Percentiles rank a stretch among this genome's conserved stretches.
Evolutionary conservation across 2,888 invertebrate genomes (phyloP).

Genomic region (Cerceris ruficornis): DNA sequence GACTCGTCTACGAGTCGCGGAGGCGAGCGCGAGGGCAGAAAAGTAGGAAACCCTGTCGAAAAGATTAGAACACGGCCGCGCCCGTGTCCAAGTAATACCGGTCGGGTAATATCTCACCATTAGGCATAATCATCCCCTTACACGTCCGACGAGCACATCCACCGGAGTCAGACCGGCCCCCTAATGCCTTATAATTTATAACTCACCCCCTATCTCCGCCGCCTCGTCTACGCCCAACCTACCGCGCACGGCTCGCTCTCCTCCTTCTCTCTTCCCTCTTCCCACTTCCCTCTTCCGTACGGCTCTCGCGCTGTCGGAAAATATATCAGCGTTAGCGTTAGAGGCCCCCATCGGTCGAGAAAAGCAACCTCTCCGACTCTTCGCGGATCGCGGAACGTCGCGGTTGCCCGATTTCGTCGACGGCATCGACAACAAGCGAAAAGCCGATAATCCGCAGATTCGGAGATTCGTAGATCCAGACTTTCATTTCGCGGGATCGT

Average conservation of each 20-base stretch:
- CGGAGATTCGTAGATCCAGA: neutral
- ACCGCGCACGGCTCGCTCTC: conserved; percentile 55
- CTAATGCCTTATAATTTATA: conserved; percentile 82
- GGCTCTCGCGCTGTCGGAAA: conserved; percentile 58
- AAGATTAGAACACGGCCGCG: conserved; percentile 80
- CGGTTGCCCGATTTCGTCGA: no score
- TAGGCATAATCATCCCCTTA: conserved; percentile 82
- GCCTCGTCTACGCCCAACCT: conserved; percentile 56
- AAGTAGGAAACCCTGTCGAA: conserved; percentile 81
- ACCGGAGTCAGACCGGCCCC: conserved; percentile 70
- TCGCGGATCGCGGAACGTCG: conserved; percentile 29
- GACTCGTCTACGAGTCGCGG: conserved; percentile 28
- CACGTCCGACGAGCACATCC: conserved; percentile 77
- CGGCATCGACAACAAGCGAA: neutral
- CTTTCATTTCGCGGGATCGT: neutral
- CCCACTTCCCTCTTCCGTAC: conserved; percentile 30
- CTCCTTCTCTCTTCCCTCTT: conserved; percentile 21
- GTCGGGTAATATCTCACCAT: conserved; percentile 82
- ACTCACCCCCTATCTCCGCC: conserved; percentile 67
- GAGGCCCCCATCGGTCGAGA: conserved; percentile 70
- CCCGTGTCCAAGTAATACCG: conserved; percentile 80
- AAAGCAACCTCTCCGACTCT: conserved; percentile 61
- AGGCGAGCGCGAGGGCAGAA: conserved; percentile 64
- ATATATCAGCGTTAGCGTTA: conserved; percentile 80
- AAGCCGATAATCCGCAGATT: neutral